phyloP scores from a whole-genome alignment of 2,888 invertebrate genomes.

The Euplexia lucipara region DNA sequence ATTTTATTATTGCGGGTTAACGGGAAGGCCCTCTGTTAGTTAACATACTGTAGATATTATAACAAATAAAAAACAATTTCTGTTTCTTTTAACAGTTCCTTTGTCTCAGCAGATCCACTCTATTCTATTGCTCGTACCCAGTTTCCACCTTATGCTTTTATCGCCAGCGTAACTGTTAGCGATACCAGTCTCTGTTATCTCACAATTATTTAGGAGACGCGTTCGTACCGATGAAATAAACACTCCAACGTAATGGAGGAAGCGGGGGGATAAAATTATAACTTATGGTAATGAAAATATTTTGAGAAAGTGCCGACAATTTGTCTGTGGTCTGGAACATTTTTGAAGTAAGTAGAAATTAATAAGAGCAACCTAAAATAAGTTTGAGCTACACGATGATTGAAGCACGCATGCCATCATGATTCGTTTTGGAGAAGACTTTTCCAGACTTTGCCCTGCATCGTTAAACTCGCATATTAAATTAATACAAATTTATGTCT shows the following conservation, averaged over 20 bases:
- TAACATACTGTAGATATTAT: too few relatives aligned
- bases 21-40: too few relatives aligned
- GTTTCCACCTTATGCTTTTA: slow-evolving; percentile 87
- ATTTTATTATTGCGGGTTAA: too few relatives aligned
- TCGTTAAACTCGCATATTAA: too few relatives aligned
- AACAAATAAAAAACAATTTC: not conserved
- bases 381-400: too few relatives aligned
- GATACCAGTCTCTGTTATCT: slow-evolving; percentile 82
- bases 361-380: too few relatives aligned
- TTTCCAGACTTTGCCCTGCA: too few relatives aligned
- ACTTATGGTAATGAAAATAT: slow-evolving; percentile 66
- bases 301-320: slow-evolving; percentile 31
- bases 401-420: too few relatives aligned
- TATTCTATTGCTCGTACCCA: slow-evolving; percentile 53
- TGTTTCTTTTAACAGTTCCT: not conserved
- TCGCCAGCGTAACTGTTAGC: slow-evolving; percentile 84
- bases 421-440: too few relatives aligned
- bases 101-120: slow-evolving; percentile 57
- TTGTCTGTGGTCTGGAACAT: slow-evolving; percentile 2
- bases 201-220: slow-evolving; percentile 85
- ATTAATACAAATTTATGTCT: too few relatives aligned
- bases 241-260: slow-evolving; percentile 60
- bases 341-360: not conserved
- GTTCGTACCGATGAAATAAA: slow-evolving; percentile 80
- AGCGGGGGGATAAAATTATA: slow-evolving; percentile 64